phyloP scores from a whole-genome alignment of 2,113 vertebrate genomes.

The Falcunculus frontatus region DNA sequence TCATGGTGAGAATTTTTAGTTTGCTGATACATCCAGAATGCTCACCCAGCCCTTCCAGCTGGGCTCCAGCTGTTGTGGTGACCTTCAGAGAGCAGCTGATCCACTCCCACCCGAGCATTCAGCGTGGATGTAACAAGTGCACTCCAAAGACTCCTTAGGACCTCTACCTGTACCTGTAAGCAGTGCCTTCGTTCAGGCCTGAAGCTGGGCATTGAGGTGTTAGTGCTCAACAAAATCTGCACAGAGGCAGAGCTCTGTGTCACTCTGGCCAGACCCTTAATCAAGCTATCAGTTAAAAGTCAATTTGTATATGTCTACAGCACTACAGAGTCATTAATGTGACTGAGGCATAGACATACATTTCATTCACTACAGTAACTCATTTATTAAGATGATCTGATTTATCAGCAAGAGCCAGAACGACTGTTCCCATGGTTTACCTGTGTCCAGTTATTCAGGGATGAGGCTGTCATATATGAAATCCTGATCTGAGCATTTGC shows the following conservation, averaged over 20 bases:
- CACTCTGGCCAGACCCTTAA: background rate
- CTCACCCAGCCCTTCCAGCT: background rate
- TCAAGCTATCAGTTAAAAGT: background rate
- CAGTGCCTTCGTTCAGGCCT: background rate
- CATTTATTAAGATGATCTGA: background rate
- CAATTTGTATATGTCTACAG: background rate
- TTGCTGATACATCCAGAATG: background rate
- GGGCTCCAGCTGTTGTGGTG: background rate
- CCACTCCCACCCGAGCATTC: background rate
- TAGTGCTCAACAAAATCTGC: background rate
- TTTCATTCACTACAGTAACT: background rate
- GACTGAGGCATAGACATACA: background rate
- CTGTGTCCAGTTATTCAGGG: background rate
- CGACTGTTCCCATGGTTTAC: background rate
- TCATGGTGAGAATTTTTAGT: background rate
- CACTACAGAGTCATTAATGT: background rate
- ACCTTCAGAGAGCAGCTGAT: background rate
- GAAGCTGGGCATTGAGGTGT: background rate
- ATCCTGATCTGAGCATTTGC: background rate
- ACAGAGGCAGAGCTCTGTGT: background rate
- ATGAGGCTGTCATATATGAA: background rate
- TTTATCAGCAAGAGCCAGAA: background rate
- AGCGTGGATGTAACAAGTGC: background rate
- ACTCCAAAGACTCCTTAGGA: background rate
- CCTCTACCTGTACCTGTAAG: fast-evolving